Evolutionary conservation across 2,113 vertebrate genomes (phyloP), one percentile per base, ranked within the genome.

Genomic region (Perca flavescens): DNA sequence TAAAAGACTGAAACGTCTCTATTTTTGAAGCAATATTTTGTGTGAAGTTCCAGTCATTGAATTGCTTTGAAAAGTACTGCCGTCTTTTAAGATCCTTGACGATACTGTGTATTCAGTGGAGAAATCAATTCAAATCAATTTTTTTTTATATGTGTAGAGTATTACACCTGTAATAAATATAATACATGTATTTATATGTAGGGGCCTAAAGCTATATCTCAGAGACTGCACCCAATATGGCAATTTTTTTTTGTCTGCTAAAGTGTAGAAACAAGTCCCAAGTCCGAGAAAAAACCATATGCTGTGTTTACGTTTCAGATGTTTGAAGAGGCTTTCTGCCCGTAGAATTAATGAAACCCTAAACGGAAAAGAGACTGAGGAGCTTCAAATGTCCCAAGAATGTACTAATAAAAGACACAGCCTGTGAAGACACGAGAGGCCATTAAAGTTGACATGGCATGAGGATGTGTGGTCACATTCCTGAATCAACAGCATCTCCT

Each of bases 291-390:
- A 49, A 72, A 73, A 54, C 34, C 56, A 49, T 28, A 28, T 40
- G 34, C 13, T 77, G 36, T 54, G 52, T 64, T 58, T 66, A 73
- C 63, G n/a, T 58, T 57, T 68, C 21, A 77, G 53, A 73, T 77
- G 46, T 57, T 17, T 63, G 10, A 63, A 22, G 57, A 64, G n/a
- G 14, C 21, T 58, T 7, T 57, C 34, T 66, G 57, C 11, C 40
- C 4, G 1, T 11, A 28, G 15, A 56, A 16, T 65, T n/a, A 56
- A 54, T 54, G 28, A 47, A 36, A 56, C 2, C 49, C 34, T 67
- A 6, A 19, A 19, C 0, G 4, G 46, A 67, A 62, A 73, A 73
- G 25, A 60, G 53, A 25, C 2, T 4, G 49, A 40, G 13, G 17
- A 40, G 19, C 15, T 65, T 34, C 43, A 66, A 47, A 31, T 80